Conservation (phyloP, 2,888 invertebrate species). For the Tubulanus polymorphus region DNA sequence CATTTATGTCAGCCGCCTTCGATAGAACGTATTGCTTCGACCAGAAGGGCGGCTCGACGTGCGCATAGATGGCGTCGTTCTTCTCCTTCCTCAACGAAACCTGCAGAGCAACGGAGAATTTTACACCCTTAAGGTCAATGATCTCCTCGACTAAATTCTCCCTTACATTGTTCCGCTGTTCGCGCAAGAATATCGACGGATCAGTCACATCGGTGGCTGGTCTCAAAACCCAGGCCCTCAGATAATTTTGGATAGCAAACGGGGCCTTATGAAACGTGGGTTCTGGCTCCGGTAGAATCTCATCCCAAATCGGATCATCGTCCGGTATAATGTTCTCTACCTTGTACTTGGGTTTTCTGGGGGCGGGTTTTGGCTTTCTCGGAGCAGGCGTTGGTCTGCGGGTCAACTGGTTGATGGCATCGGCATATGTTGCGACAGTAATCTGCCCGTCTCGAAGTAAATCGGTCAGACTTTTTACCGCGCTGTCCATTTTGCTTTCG, state of each 20-base stretch:
- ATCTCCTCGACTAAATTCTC: conserved; percentile 1
- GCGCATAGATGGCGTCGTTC: conserved; percentile 4
- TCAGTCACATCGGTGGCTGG: background rate
- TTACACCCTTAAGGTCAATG: conserved; percentile 1
- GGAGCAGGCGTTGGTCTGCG: background rate
- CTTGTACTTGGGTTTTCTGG: background rate
- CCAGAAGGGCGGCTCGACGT: conserved; percentile 2
- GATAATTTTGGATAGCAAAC: background rate
- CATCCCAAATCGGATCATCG: too few species aligned
- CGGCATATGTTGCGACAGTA: background rate
- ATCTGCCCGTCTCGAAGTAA: background rate
- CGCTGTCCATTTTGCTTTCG: background rate
- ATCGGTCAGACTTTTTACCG: background rate
- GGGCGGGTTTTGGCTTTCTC: background rate
- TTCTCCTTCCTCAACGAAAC: conserved; percentile 6
- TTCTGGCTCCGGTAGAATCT: too few species aligned
- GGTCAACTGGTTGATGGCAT: background rate
- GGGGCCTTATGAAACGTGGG: background rate
- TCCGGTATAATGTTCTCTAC: background rate
- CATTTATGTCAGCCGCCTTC: background rate
- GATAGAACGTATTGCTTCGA: background rate
- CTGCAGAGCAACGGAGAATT: background rate
- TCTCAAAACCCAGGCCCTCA: background rate
- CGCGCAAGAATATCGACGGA: background rate
- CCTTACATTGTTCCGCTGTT: background rate